Evolutionary conservation across 2,113 vertebrate genomes (phyloP).

Genomic region (Leptobrachium ailaonicum): DNA sequence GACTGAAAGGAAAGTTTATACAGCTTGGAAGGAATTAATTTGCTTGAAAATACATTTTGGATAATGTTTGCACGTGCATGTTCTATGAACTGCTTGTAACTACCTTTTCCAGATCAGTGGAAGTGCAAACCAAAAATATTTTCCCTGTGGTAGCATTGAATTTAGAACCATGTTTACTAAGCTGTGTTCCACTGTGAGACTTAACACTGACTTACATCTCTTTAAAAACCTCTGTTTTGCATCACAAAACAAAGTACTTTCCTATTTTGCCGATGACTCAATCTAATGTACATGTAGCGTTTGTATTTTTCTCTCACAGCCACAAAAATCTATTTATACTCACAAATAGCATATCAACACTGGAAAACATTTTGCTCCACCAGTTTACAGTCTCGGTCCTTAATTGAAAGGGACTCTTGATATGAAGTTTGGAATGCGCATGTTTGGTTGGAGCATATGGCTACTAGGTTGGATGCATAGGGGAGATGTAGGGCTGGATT

Average conservation of each 20-base stretch:
- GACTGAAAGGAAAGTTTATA: conserved; percentile 43
- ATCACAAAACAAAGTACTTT: neutral
- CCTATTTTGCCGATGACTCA: neutral
- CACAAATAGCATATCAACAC: no score
- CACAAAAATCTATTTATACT: no score
- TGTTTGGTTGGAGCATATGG: no score
- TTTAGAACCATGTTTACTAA: conserved; percentile 27
- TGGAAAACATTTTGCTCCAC: no score
- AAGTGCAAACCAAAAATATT: conserved; percentile 1
- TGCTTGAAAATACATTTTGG: conserved; percentile 26
- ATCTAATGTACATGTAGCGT: no score
- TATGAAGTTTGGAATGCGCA: no score
- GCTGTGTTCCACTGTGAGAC: neutral
- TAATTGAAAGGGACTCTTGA: no score
- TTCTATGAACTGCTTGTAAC: conserved; percentile 7
- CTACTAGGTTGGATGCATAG: no score
- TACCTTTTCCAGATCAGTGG: conserved; percentile 18
- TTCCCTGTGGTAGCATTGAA: conserved; percentile 25
- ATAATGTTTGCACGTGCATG: conserved; percentile 12
- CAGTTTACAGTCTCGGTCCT: no score
- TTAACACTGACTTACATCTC: neutral
- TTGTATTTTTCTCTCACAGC: no score
- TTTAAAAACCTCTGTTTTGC: neutral
- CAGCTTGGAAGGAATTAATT: conserved; percentile 46
- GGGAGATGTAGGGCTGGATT: no score